Evolutionary conservation across 2,113 vertebrate species (phyloP).

Genomic region (Dolichotis patagonum): DNA sequence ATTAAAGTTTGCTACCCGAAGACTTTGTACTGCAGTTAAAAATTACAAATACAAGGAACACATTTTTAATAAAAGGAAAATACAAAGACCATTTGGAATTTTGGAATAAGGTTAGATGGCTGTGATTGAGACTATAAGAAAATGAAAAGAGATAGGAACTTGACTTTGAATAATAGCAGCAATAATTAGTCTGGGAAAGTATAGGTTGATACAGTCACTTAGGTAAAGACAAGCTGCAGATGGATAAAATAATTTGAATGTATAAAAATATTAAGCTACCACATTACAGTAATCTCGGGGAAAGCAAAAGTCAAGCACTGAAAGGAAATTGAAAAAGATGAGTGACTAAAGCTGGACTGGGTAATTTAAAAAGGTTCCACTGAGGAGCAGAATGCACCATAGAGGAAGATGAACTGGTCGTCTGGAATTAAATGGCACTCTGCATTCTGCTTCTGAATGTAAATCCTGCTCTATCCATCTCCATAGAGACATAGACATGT

Average conservation of each 20-base stretch:
- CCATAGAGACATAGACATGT: neutral
- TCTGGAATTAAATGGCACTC: neutral
- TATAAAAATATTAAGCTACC: neutral
- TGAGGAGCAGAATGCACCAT: neutral
- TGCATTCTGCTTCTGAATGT: neutral
- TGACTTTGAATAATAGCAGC: neutral
- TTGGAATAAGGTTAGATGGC: neutral
- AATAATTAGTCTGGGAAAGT: neutral
- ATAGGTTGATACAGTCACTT: neutral
- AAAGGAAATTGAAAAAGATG: neutral
- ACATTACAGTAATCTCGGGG: neutral
- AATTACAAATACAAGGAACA: neutral
- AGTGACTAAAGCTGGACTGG: neutral
- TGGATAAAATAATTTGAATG: neutral
- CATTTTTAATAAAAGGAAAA: neutral
- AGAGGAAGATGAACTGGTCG: neutral
- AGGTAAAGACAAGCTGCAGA: neutral
- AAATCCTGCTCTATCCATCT: neutral
- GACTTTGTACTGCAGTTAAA: neutral
- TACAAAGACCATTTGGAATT: neutral
- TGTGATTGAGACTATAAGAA: neutral
- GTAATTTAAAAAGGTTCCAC: neutral
- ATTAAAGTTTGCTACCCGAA: neutral
- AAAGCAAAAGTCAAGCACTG: neutral
- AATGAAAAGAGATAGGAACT: neutral